These are phyloP conservation scores for Nomada ruficornis DNA, from an alignment of 2,888 invertebrate species.

Conservation along the genomic window DNA sequence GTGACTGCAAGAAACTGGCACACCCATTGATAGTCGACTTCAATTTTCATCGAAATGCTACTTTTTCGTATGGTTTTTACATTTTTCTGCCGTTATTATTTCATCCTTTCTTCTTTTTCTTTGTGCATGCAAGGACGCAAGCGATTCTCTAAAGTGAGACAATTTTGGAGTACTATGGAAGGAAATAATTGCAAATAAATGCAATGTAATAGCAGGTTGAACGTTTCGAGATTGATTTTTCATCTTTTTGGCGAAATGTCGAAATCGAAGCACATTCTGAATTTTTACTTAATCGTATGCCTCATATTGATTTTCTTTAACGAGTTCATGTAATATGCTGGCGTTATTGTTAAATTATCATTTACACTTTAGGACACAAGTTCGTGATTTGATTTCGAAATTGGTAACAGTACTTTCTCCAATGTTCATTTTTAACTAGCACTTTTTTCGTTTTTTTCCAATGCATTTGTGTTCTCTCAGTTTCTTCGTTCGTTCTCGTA, in stretches of 20 bases:
- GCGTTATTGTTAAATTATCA: not conserved
- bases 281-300: not conserved
- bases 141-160: conserved; percentile 83
- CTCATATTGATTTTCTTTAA: not conserved
- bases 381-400: conserved; percentile 20
- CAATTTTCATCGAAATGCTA: conserved; percentile 22
- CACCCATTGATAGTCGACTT: conserved; percentile 30
- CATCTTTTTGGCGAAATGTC: conserved; percentile 16
- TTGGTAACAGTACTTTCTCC: not conserved
- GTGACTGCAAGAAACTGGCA: conserved; percentile 29
- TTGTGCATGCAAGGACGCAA: conserved; percentile 83
- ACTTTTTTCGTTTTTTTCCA: not conserved
- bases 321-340: no score
- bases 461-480: conserved; percentile 23
- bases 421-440: not conserved
- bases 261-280: not conserved
- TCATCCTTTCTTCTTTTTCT: conserved; percentile 43
- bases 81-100: conserved; percentile 65
- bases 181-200: conserved; percentile 79
- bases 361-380: not conserved
- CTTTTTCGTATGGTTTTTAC: conserved; percentile 32
- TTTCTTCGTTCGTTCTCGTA: not conserved
- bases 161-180: conserved; percentile 84
- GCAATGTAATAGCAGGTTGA: conserved; percentile 55
- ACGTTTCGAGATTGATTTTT: conserved; percentile 37